Conservation (phyloP, 2,113 vertebrate species). For the Pampusana beccarii region DNA sequence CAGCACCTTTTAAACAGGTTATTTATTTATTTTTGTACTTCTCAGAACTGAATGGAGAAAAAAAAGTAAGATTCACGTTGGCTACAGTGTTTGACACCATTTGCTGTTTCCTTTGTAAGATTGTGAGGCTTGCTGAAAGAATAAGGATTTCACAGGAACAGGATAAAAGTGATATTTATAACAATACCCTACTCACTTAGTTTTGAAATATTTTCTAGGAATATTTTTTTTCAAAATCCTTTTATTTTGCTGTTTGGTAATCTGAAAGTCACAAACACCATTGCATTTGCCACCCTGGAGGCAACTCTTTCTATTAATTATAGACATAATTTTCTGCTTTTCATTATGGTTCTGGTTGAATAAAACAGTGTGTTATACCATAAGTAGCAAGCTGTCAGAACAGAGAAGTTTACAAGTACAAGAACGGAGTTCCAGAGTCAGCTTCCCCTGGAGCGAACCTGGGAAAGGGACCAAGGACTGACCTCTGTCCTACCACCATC, state of each 20-base stretch:
- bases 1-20: not conserved
- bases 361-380: not conserved
- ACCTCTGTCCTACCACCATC: not conserved
- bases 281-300: not conserved
- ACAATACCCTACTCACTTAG: not conserved
- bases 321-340: not conserved
- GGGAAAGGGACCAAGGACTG: not conserved
- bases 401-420: not conserved
- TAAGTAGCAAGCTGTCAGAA: not conserved
- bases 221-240: not conserved
- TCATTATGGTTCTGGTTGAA: not conserved
- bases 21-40: not conserved
- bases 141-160: not conserved
- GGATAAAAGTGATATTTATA: not conserved
- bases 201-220: not conserved
- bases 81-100: not conserved
- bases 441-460: not conserved
- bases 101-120: not conserved
- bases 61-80: not conserved
- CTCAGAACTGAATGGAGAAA: not conserved
- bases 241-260: not conserved
- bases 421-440: not conserved
- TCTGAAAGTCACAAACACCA: not conserved
- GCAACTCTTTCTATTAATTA: not conserved
- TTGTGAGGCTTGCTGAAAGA: not conserved